These are phyloP conservation scores for Eriocheir sinensis DNA, from an alignment of 1,140 invertebrate genomes.

Conservation along the genomic window DNA sequence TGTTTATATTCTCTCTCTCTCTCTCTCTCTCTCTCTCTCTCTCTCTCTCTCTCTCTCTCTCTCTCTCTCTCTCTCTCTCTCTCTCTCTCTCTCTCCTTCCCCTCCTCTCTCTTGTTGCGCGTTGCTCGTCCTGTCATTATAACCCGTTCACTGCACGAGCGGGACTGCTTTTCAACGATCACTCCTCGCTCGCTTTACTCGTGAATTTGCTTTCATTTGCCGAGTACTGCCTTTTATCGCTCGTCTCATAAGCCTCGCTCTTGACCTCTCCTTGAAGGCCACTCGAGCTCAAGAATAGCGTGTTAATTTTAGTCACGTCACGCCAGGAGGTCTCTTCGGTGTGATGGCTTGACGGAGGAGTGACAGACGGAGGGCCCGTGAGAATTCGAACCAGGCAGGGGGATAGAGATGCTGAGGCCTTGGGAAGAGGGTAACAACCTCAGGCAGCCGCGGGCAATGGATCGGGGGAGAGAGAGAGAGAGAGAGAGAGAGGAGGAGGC, in stretches of 20 bases:
- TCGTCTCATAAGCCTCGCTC: too few relatives aligned
- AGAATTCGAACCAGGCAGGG: not conserved
- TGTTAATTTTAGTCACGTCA: not conserved
- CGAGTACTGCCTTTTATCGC: not conserved
- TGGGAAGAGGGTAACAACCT: constrained; percentile 1
- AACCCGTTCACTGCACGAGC: too few relatives aligned
- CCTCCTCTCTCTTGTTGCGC: too few relatives aligned
- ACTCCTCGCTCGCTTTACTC: too few relatives aligned
- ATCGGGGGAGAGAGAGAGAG: not conserved
- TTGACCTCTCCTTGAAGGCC: not conserved
- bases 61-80: constrained; percentile 22
- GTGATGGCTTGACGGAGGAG: not conserved
- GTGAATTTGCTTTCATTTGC: not conserved
- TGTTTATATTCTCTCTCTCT: constrained; percentile 4
- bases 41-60: constrained; percentile 22
- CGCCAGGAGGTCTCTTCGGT: not conserved
- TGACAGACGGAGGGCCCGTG: not conserved
- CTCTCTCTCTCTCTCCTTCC: not conserved
- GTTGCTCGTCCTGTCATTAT: too few relatives aligned
- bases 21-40: constrained; percentile 13
- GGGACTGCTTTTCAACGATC: too few relatives aligned
- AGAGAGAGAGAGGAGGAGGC: not conserved
- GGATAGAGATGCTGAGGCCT: not conserved
- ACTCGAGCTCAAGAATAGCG: not conserved
- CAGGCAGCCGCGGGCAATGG: not conserved